Conservation (phyloP, 2,113 vertebrate genomes). For the Hemiprocne comata region DNA sequence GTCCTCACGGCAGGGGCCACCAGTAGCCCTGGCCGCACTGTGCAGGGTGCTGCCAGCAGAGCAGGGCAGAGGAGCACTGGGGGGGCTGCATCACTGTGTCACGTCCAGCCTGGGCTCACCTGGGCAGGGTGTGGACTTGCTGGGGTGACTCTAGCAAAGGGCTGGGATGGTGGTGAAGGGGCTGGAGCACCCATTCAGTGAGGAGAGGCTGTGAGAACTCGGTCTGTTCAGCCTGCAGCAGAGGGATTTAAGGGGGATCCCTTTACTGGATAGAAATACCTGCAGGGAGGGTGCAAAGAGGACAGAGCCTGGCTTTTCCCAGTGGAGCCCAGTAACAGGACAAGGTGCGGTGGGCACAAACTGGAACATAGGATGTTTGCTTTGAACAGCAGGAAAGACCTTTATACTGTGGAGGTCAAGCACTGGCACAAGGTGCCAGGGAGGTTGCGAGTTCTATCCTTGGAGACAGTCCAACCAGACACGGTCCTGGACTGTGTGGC, state of each 20-base stretch:
- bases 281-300: background rate
- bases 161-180: background rate
- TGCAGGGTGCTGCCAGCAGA: background rate
- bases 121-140: too few species aligned
- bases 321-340: too few species aligned
- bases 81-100: accelerated
- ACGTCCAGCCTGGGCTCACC: background rate
- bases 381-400: too few species aligned
- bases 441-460: background rate
- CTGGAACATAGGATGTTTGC: too few species aligned
- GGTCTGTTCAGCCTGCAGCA: background rate
- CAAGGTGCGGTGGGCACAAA: too few species aligned
- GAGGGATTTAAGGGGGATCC: background rate
- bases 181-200: too few species aligned
- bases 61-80: background rate
- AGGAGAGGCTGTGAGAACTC: background rate
- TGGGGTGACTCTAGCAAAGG: background rate
- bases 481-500: accelerated
- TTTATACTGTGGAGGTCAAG: background rate
- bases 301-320: too few species aligned
- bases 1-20: background rate
- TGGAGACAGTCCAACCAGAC: accelerated
- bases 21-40: too few species aligned
- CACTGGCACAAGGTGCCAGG: background rate
- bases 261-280: background rate